Evolutionary conservation across 2,888 invertebrate species (phyloP).

Genomic region (Erannis defoliaria): DNA sequence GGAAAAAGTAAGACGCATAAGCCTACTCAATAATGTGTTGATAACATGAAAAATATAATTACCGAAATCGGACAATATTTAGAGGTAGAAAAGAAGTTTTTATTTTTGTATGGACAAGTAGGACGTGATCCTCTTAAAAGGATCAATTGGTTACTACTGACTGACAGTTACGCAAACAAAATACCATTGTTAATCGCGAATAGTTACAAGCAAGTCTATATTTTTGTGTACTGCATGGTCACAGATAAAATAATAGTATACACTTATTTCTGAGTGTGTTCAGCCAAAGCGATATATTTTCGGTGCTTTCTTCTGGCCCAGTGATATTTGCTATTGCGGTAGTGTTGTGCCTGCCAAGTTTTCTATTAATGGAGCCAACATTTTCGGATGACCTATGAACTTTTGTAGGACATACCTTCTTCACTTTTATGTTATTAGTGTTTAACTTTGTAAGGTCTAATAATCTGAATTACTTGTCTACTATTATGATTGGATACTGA

Average conservation of each 20-base stretch:
- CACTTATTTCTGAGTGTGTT: not conserved
- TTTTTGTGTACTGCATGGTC: not conserved
- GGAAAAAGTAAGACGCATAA: no score
- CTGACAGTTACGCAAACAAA: slow-evolving; percentile 14
- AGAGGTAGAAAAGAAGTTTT: no score
- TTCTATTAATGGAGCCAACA: slow-evolving; percentile 66
- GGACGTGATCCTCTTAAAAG: no score
- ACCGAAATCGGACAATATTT: no score
- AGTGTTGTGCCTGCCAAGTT: slow-evolving; percentile 71
- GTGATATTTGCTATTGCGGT: slow-evolving; percentile 75
- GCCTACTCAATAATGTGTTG: no score
- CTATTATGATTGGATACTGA: not conserved
- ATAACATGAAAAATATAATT: no score
- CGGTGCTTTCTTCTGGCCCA: slow-evolving; percentile 69
- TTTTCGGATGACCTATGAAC: slow-evolving; percentile 73
- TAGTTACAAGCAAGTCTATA: slow-evolving; percentile 2
- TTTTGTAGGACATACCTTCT: slow-evolving; percentile 46
- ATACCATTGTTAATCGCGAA: slow-evolving; percentile 3
- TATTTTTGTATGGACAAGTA: no score
- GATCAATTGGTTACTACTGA: slow-evolving; percentile 53
- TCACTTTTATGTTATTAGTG: slow-evolving; percentile 13
- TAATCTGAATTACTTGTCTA: not conserved
- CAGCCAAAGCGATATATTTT: slow-evolving; percentile 52
- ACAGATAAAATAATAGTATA: not conserved
- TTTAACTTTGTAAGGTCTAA: not conserved